Percentiles rank a stretch among this genome's conserved stretches.
Conservation (phyloP, 2,113 vertebrate genomes). For the Gnathonemus longibarbis region DNA sequence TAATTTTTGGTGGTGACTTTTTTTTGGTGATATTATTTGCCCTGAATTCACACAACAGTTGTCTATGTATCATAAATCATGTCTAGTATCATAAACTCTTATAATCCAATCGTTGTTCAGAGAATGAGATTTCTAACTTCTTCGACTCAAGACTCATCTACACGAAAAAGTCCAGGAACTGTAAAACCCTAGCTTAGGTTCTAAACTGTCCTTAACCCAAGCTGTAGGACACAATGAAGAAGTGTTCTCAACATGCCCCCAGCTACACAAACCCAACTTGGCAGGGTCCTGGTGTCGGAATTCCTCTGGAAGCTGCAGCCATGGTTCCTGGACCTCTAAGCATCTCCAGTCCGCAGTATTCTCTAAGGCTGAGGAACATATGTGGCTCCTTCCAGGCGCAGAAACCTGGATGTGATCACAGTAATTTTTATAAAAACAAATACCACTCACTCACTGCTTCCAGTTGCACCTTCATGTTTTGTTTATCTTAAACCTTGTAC, state of each 20-base stretch:
- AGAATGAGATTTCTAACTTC: neutral
- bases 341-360: neutral
- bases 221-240: neutral
- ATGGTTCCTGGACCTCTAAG: neutral
- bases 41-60: neutral
- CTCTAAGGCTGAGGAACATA: neutral
- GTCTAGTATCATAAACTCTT: neutral
- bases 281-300: neutral
- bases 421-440: conserved; percentile 9
- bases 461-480: neutral
- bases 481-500: conserved; percentile 16
- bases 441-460: neutral
- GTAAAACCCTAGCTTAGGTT: neutral
- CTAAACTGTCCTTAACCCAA: neutral
- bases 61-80: neutral
- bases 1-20: neutral
- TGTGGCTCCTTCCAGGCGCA: neutral
- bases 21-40: neutral
- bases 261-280: neutral
- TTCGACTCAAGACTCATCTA: neutral
- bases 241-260: neutral
- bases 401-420: conserved; percentile 22
- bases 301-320: neutral
- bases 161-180: neutral
- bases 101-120: neutral